A percentile compares a stretch with the other conserved stretches of the same genome.
Conservation (phyloP, 2,113 vertebrate genomes). For the Hippocampus zosterae region DNA sequence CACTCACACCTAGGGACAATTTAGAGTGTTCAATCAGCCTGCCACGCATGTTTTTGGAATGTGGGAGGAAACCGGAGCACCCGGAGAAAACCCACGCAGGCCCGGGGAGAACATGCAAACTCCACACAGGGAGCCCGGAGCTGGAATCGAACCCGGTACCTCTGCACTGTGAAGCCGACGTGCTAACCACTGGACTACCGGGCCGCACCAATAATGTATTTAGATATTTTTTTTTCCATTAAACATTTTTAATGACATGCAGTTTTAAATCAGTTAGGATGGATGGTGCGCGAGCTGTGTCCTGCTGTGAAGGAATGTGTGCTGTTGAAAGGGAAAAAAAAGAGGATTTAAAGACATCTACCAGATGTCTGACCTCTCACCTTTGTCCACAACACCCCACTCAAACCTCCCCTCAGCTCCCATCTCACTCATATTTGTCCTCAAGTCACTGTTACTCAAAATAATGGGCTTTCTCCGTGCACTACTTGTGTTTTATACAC, state of each 20-base stretch:
- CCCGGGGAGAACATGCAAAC: too few relatives aligned
- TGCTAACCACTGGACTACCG: too few relatives aligned
- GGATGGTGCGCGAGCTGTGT: slow-evolving; percentile 8
- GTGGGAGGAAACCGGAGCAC: too few relatives aligned
- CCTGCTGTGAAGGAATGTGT: slow-evolving; percentile 60
- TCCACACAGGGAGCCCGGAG: too few relatives aligned
- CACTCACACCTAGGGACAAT: too few relatives aligned
- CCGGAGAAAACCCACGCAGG: too few relatives aligned
- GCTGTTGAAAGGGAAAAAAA: slow-evolving; percentile 47
- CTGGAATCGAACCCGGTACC: too few relatives aligned
- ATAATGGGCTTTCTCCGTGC: not conserved
- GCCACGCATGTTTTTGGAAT: too few relatives aligned
- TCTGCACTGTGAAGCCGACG: too few relatives aligned
- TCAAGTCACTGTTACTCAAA: slow-evolving; percentile 29
- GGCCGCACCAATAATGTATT: too few relatives aligned
- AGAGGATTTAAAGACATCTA: slow-evolving; percentile 59
- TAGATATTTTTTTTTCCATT: too few relatives aligned
- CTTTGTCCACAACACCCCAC: slow-evolving; percentile 44
- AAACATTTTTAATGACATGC: not conserved
- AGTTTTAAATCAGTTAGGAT: slow-evolving; percentile 26
- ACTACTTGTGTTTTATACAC: not conserved
- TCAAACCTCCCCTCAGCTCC: slow-evolving; percentile 12
- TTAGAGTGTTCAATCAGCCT: too few relatives aligned
- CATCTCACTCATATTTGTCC: slow-evolving; percentile 38
- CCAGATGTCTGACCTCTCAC: slow-evolving; percentile 69